A percentile compares a stretch with the other conserved stretches of the same genome.
These are phyloP conservation scores for Meda fulgida DNA, from an alignment of 2,797 vertebrate species.

Conservation along the genomic window DNA sequence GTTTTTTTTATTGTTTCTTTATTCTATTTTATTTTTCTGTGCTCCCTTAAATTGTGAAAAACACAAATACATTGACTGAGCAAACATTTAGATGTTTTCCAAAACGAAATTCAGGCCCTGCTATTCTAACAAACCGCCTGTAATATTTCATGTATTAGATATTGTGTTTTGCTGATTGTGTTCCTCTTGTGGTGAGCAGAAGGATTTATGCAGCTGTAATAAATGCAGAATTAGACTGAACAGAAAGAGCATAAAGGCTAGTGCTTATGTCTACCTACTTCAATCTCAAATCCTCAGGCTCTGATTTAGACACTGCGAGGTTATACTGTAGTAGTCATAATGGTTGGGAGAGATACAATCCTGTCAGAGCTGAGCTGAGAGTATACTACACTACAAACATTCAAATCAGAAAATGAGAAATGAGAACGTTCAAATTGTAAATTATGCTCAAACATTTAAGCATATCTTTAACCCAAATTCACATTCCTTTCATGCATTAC, in stretches of 20 bases:
- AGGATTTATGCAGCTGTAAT: not conserved
- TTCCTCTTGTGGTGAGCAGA: not conserved
- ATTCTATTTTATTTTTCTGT: not conserved
- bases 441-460: not conserved
- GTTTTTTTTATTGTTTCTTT: not conserved
- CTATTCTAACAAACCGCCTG: not conserved
- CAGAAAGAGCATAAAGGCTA: constrained; percentile 48
- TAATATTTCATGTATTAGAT: not conserved
- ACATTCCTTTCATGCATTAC: not conserved
- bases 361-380: not conserved
- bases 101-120: not conserved
- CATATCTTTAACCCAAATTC: not conserved
- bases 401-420: not conserved
- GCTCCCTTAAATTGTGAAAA: not conserved
- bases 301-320: not conserved
- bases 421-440: not conserved
- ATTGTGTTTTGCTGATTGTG: not conserved
- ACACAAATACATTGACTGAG: not conserved
- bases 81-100: not conserved
- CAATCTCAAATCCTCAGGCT: constrained; percentile 13
- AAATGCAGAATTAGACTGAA: not conserved
- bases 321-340: not conserved
- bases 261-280: constrained; percentile 22
- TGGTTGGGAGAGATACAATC: not conserved
- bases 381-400: not conserved